A percentile compares a stretch with the other conserved stretches of the same genome.
phyloP scores from a whole-genome alignment of 2,113 vertebrate genomes.

The Phaethon lepturus region DNA sequence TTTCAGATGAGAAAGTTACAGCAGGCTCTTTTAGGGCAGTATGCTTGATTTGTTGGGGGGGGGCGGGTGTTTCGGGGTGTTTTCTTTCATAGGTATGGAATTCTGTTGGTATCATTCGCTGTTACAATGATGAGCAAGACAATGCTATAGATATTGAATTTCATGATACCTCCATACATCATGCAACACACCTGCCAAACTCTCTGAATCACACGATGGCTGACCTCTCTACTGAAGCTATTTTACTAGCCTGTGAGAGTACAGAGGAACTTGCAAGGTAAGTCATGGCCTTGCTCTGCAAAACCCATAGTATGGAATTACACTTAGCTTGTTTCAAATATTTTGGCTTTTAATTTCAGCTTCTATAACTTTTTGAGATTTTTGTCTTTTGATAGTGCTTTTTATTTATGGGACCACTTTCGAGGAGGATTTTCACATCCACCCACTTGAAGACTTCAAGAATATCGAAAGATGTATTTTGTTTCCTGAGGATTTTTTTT shows the following conservation, averaged over 20 bases:
- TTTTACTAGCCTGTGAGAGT: constrained; percentile 88
- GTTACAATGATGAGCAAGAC: constrained; percentile 95
- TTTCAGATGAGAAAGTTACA: background rate
- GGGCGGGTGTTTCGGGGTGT: background rate
- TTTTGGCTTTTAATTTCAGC: background rate
- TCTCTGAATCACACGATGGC: constrained; percentile 88
- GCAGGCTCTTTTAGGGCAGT: background rate
- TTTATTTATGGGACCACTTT: background rate
- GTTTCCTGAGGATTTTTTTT: background rate
- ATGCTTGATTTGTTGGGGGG: background rate
- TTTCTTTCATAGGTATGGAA: constrained; percentile 89
- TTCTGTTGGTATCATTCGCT: constrained; percentile 90
- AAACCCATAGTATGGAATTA: fast-evolving
- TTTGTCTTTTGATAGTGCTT: background rate
- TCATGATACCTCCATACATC: constrained; percentile 91
- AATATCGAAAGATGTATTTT: background rate
- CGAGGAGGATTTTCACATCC: background rate
- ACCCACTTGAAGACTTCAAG: background rate
- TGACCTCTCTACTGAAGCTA: constrained; percentile 89
- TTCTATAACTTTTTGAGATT: background rate
- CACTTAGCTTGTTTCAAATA: background rate
- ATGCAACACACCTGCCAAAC: constrained; percentile 93
- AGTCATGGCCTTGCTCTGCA: background rate
- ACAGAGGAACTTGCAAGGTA: constrained; percentile 91
- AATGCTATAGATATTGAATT: constrained; percentile 96